phyloP scores from a whole-genome alignment of 2,797 vertebrate genomes.

The Anguilla marmorata region DNA sequence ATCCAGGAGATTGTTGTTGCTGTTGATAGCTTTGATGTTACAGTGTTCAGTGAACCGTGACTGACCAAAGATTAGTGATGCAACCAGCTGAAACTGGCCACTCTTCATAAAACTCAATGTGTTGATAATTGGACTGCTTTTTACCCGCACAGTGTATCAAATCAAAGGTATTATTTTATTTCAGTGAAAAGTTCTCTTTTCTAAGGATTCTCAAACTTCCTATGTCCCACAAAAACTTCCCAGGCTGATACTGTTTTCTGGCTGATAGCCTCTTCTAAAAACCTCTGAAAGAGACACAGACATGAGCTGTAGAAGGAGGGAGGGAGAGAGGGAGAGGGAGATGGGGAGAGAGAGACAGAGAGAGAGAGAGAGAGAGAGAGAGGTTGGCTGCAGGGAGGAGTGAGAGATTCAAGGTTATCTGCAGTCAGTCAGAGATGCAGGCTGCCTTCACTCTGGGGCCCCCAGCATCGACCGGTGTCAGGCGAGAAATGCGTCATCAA shows the following conservation, averaged over 20 bases:
- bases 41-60: no score
- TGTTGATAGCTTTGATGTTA: no score
- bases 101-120: no score
- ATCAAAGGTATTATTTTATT: no score
- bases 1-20: no score
- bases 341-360: background rate
- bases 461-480: background rate
- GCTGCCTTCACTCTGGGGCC: background rate
- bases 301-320: background rate
- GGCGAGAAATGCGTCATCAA: constrained; percentile 2
- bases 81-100: no score
- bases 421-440: constrained; percentile 12
- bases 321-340: background rate
- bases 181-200: no score
- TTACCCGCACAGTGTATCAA: background rate
- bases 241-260: background rate
- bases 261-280: background rate
- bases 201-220: background rate
- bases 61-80: no score
- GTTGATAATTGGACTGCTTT: background rate
- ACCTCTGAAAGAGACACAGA: background rate
- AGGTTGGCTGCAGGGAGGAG: background rate
- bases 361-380: background rate
- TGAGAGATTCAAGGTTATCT: constrained; percentile 15
- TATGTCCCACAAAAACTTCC: background rate